phyloP scores from a whole-genome alignment of 64 coral and sea anemone genomes.

The Stichodactyla helianthus region DNA sequence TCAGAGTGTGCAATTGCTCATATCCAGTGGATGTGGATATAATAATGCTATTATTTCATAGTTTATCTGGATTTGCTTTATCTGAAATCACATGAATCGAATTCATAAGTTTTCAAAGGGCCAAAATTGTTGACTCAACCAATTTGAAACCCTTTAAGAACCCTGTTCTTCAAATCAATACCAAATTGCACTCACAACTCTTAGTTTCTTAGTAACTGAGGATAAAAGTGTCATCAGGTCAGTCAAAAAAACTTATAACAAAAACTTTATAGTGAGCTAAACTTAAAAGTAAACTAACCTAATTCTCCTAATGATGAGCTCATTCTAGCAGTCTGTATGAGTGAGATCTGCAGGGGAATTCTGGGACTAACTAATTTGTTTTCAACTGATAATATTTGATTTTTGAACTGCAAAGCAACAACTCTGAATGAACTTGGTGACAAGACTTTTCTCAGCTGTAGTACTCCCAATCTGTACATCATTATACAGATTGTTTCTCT shows the following conservation, averaged over 20 bases:
- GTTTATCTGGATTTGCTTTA: too few relatives aligned
- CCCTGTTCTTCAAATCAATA: too few relatives aligned
- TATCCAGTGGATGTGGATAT: too few relatives aligned
- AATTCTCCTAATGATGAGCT: constrained; percentile 27
- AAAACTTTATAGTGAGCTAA: background rate
- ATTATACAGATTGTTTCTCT: background rate
- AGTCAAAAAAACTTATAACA: background rate
- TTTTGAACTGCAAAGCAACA: background rate
- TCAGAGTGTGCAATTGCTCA: too few relatives aligned
- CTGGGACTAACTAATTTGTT: background rate
- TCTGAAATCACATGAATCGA: too few relatives aligned
- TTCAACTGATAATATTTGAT: constrained; percentile 5
- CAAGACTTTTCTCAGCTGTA: background rate
- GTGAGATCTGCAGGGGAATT: background rate
- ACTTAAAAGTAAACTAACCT: constrained; percentile 40
- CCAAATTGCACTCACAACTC: too few relatives aligned
- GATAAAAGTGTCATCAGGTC: background rate
- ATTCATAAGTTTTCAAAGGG: too few relatives aligned
- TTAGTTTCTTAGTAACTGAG: background rate
- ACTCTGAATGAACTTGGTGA: background rate
- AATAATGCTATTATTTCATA: too few relatives aligned
- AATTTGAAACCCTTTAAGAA: too few relatives aligned
- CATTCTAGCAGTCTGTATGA: constrained; percentile 41
- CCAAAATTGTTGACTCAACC: too few relatives aligned
- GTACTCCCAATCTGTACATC: constrained; percentile 11